A percentile compares a stretch with the other conserved stretches of the same genome.
Evolutionary conservation across 2,797 vertebrate genomes (phyloP).

Genomic region (Malurus leucopterus): DNA sequence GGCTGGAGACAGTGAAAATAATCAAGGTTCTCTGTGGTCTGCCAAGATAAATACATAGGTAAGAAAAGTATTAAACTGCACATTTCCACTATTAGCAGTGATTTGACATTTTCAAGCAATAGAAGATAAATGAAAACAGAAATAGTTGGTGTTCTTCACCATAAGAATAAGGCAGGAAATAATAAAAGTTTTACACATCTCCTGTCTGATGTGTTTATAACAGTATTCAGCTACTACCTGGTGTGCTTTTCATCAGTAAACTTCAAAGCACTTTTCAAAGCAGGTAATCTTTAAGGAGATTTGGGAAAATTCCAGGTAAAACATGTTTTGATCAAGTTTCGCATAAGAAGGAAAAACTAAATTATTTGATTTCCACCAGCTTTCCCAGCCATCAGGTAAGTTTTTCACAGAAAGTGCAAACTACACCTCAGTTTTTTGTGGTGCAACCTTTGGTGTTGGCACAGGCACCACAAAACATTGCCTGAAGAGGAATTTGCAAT

Average conservation of each 20-base stretch:
- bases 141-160: neutral
- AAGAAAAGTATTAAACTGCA: neutral
- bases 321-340: neutral
- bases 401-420: neutral
- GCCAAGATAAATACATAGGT: neutral
- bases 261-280: constrained; percentile 17
- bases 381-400: neutral
- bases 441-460: neutral
- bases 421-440: neutral
- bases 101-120: neutral
- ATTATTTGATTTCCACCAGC: neutral
- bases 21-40: constrained; percentile 1
- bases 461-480: neutral
- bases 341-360: neutral
- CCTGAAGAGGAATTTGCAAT: neutral
- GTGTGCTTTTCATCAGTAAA: constrained; percentile 14
- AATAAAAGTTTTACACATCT: neutral
- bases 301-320: neutral
- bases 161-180: neutral
- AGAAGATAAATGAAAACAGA: neutral
- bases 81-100: neutral
- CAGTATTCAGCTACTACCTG: neutral
- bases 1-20: neutral
- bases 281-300: neutral
- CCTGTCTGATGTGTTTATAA: neutral